Conservation (phyloP, 2,113 vertebrate species). For the Rhinichthys klamathensis region DNA sequence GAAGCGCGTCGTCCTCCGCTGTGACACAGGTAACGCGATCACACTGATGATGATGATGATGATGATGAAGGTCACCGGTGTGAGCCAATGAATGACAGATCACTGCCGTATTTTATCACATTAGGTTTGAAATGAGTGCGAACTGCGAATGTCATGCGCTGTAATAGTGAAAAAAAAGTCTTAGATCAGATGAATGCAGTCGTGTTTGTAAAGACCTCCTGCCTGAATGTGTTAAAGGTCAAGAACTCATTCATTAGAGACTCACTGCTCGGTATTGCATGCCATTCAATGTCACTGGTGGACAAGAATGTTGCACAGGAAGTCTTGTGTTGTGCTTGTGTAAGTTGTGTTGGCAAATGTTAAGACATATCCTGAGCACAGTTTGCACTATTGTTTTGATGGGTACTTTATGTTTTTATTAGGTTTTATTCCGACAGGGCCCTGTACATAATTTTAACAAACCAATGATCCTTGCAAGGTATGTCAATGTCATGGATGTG, state of each 20-base stretch:
- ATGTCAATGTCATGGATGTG: neutral
- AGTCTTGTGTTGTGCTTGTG: neutral
- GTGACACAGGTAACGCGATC: neutral
- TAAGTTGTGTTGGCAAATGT: neutral
- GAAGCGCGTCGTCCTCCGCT: neutral
- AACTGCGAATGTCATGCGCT: too few species aligned
- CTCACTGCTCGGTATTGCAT: neutral
- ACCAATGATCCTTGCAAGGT: constrained; percentile 1
- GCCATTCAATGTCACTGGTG: neutral
- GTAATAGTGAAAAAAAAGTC: too few species aligned
- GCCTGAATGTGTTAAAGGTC: neutral
- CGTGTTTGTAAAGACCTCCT: neutral
- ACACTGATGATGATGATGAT: neutral
- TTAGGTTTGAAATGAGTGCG: neutral
- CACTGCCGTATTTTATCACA: neutral
- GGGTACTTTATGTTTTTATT: neutral
- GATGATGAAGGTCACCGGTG: constrained; percentile 28
- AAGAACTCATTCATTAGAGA: neutral
- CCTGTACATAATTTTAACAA: neutral
- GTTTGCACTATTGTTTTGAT: neutral
- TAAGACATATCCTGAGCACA: neutral
- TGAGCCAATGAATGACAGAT: constrained; percentile 6
- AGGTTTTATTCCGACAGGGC: constrained; percentile 10
- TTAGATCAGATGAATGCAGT: too few species aligned
- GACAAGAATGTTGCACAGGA: neutral